These are phyloP conservation scores for Zalophus californianus DNA, from an alignment of 2,797 vertebrate species.

Conservation along the genomic window DNA sequence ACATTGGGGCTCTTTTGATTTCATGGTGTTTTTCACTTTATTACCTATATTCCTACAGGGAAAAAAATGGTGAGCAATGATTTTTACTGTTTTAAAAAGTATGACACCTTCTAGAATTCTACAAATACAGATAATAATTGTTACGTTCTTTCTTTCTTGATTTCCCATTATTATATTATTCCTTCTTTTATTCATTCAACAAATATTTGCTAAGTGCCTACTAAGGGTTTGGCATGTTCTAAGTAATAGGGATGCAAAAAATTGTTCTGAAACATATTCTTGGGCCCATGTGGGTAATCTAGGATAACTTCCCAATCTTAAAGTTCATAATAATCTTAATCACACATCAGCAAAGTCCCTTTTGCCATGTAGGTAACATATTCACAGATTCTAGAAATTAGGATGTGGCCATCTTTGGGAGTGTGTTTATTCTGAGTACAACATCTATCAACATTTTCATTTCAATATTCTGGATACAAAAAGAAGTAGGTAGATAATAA, in stretches of 20 bases:
- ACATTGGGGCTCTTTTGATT: not conserved
- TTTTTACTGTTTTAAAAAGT: not conserved
- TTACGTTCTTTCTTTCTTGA: not conserved
- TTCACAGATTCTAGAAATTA: not conserved
- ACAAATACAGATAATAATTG: not conserved
- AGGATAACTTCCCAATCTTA: not conserved
- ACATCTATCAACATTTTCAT: not conserved
- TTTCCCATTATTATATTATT: not conserved
- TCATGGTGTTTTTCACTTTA: not conserved
- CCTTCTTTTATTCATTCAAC: not conserved
- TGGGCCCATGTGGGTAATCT: fast-evolving
- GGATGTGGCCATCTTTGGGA: not conserved
- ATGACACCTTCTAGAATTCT: not conserved
- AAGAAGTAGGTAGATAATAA: not conserved
- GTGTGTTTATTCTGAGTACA: not conserved
- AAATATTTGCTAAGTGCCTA: not conserved
- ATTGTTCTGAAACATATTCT: not conserved
- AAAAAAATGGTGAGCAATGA: not conserved
- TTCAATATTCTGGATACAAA: not conserved
- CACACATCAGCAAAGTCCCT: not conserved
- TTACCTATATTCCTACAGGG: not conserved
- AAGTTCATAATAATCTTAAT: not conserved
- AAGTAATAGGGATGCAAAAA: not conserved
- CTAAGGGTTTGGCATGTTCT: not conserved
- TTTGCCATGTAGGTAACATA: not conserved